Conservation (phyloP, 2,797 vertebrate species). For the Lutjanus campechanus region DNA sequence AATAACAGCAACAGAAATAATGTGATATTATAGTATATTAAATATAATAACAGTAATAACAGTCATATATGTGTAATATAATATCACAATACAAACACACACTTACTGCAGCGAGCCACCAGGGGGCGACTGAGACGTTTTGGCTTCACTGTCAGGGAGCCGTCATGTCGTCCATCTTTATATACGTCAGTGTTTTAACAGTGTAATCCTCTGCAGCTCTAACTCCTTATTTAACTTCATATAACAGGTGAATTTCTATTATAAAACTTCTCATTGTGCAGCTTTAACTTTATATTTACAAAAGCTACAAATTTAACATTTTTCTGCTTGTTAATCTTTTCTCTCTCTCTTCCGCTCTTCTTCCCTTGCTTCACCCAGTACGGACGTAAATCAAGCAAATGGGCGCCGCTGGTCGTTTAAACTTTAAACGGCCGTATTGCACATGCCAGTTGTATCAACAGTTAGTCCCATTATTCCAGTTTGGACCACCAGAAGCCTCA, state of each 20-base stretch:
- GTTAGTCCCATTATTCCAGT: conserved; percentile 43
- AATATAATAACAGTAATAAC: too few species aligned
- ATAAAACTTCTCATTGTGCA: not conserved
- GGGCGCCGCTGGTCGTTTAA: conserved; percentile 84
- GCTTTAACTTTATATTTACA: not conserved
- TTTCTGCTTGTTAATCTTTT: not conserved
- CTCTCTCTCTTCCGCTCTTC: not conserved
- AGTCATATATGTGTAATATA: too few species aligned
- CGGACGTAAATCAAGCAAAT: conserved; percentile 79
- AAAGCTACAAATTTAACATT: not conserved
- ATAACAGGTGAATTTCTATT: not conserved
- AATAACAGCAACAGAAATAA: too few species aligned
- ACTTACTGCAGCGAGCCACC: too few species aligned
- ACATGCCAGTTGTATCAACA: conserved; percentile 56
- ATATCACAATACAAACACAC: too few species aligned
- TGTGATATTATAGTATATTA: too few species aligned
- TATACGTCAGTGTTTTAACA: too few species aligned
- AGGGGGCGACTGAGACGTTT: too few species aligned
- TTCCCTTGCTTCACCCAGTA: conserved; percentile 74
- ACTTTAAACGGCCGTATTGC: conserved; percentile 56
- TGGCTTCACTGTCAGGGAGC: too few species aligned
- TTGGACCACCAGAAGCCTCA: conserved; percentile 40
- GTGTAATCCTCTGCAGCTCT: too few species aligned
- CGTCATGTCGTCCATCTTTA: too few species aligned
- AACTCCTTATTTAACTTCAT: too few species aligned